phyloP scores from a whole-genome alignment of 92 coral and sea anemone species.

The Isaurus tuberculatus region DNA sequence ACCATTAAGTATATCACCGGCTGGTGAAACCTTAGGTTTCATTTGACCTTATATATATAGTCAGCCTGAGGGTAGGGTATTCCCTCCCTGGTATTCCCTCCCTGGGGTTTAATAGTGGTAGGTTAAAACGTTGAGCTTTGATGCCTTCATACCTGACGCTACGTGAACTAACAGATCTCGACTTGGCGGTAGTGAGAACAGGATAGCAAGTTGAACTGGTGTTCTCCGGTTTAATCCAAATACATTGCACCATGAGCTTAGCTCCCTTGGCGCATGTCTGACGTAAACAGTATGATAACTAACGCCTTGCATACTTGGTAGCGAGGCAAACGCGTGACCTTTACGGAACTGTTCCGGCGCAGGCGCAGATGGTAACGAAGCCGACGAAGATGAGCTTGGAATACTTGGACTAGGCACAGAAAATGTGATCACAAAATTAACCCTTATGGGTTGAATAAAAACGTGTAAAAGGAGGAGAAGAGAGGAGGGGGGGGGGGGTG shows the following conservation, averaged over 20 bases:
- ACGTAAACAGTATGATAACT: conserved; percentile 84
- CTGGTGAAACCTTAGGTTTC: too few relatives aligned
- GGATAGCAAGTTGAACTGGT: conserved; percentile 84
- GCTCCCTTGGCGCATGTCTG: conserved; percentile 70
- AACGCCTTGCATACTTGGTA: conserved; percentile 91
- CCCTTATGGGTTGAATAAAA: too few relatives aligned
- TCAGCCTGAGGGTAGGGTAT: too few relatives aligned
- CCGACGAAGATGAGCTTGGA: conserved; percentile 19
- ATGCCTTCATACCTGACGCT: conserved; percentile 95
- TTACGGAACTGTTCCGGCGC: conserved; percentile 74
- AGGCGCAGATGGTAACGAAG: conserved; percentile 30
- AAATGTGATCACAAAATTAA: too few relatives aligned
- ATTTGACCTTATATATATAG: too few relatives aligned
- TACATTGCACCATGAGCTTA: conserved; percentile 74
- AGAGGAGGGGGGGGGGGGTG: too few relatives aligned
- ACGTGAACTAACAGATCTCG: conserved; percentile 88
- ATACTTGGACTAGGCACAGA: conserved; percentile 6
- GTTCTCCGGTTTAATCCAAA: conserved; percentile 68
- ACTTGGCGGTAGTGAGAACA: conserved; percentile 89
- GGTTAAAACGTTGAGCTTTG: too few relatives aligned
- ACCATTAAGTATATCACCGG: too few relatives aligned
- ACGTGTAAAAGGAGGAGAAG: too few relatives aligned
- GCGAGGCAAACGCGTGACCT: conserved; percentile 82
- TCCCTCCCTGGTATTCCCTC: too few relatives aligned
- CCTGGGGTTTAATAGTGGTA: too few relatives aligned